phyloP scores from a whole-genome alignment of 2,797 vertebrate genomes.

The Gallinago nigripennis region DNA sequence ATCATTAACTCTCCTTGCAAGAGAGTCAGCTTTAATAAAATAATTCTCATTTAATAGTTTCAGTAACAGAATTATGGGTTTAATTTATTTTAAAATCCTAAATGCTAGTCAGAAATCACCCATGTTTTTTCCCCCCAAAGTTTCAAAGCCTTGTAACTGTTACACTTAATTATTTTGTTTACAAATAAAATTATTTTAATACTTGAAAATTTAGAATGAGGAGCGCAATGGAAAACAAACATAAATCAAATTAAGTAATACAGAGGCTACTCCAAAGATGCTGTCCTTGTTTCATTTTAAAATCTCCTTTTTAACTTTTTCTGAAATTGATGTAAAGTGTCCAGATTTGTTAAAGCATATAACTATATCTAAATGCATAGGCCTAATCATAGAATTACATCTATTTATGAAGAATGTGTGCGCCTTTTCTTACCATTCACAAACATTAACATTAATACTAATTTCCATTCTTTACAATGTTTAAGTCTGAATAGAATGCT shows the following conservation, averaged over 20 bases:
- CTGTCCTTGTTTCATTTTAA: background rate
- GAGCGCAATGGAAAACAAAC: background rate
- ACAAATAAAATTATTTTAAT: background rate
- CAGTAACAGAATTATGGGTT: background rate
- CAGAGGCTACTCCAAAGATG: background rate
- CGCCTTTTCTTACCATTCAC: background rate
- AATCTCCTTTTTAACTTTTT: background rate
- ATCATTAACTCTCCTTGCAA: background rate
- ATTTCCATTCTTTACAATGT: background rate
- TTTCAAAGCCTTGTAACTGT: background rate
- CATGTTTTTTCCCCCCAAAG: accelerated
- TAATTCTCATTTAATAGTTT: too few species aligned
- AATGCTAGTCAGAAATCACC: background rate
- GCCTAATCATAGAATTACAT: background rate
- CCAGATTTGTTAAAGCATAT: background rate
- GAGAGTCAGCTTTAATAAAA: background rate
- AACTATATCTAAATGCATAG: background rate
- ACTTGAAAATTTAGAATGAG: background rate
- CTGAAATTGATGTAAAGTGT: background rate
- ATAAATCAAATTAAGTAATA: background rate
- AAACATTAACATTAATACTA: background rate
- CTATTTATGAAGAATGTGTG: accelerated
- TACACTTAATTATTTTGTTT: background rate
- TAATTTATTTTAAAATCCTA: background rate
- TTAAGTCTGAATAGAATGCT: background rate